Conservation (phyloP, 2,888 invertebrate species). For the Keiferia lycopersicella region DNA sequence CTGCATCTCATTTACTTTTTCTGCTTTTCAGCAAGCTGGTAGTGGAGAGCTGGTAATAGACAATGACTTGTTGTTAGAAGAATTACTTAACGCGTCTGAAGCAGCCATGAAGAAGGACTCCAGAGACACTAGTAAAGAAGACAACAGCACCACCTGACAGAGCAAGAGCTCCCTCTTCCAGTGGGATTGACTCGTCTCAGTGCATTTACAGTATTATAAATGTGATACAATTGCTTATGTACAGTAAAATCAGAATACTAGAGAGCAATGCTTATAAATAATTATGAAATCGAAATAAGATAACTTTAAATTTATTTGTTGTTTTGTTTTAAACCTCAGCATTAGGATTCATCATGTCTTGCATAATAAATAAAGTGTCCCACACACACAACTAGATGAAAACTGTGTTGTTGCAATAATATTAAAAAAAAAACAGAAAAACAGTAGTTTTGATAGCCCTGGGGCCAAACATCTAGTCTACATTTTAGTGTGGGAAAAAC, state of each 20-base stretch:
- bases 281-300: slow-evolving; percentile 13
- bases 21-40: slow-evolving; percentile 60
- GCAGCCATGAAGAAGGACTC: slow-evolving; percentile 56
- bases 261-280: slow-evolving; percentile 10
- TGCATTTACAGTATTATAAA: slow-evolving; percentile 70
- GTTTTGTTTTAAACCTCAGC: not conserved
- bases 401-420: too few species aligned
- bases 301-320: not conserved
- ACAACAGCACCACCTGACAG: slow-evolving; percentile 60
- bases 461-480: too few species aligned
- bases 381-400: too few species aligned
- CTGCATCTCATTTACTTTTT: slow-evolving; percentile 32
- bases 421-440: too few species aligned
- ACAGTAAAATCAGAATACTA: slow-evolving; percentile 22
- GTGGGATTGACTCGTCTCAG: slow-evolving; percentile 54
- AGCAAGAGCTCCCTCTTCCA: slow-evolving; percentile 58
- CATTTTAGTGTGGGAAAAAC: too few species aligned
- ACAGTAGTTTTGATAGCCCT: too few species aligned
- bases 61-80: slow-evolving; percentile 70
- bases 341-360: too few species aligned
- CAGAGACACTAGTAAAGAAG: slow-evolving; percentile 53
- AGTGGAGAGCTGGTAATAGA: slow-evolving; percentile 64
- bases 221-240: slow-evolving; percentile 45
- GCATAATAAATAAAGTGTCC: too few species aligned
- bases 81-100: slow-evolving; percentile 62